Conservation (phyloP, 2,113 vertebrate genomes). For the Xiphophorus hellerii region DNA sequence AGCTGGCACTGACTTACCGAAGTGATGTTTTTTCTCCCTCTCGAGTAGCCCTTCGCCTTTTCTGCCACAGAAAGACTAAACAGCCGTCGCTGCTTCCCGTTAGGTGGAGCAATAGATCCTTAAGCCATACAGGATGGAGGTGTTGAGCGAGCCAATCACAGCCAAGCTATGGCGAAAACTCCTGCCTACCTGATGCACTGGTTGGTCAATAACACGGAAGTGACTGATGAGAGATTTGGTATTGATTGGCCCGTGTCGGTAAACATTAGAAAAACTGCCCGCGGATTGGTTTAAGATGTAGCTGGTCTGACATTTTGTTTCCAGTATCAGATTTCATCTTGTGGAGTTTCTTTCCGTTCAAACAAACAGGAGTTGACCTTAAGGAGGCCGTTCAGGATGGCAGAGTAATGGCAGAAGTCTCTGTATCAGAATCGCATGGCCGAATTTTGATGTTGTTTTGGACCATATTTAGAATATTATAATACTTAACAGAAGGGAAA, state of each 20-base stretch:
- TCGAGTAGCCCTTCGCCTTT: slow-evolving; percentile 50
- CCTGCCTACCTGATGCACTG: slow-evolving; percentile 33
- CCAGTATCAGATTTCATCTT: slow-evolving; percentile 75
- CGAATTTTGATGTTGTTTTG: no score
- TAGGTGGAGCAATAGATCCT: slow-evolving; percentile 48
- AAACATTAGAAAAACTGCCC: slow-evolving; percentile 34
- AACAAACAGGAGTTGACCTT: neutral
- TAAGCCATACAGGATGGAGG: neutral
- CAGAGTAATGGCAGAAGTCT: neutral
- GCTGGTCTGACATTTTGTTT: slow-evolving; percentile 80
- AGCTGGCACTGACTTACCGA: slow-evolving; percentile 53
- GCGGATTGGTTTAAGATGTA: slow-evolving; percentile 58
- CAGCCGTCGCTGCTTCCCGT: slow-evolving; percentile 69
- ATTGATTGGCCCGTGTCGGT: slow-evolving; percentile 59
- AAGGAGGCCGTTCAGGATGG: neutral
- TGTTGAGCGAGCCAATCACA: slow-evolving; percentile 57
- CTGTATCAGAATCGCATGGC: neutral
- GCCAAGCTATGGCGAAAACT: fast-evolving
- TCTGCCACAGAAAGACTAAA: slow-evolving; percentile 49
- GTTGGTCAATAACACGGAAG: slow-evolving; percentile 68
- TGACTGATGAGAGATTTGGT: neutral
- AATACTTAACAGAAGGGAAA: no score
- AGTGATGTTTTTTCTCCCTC: slow-evolving; percentile 3
- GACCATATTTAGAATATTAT: no score
- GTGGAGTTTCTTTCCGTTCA: slow-evolving; percentile 33